Base-by-base conservation (phyloP, 2,888 invertebrate genomes). In the Hyposoter dolosus region DNA sequence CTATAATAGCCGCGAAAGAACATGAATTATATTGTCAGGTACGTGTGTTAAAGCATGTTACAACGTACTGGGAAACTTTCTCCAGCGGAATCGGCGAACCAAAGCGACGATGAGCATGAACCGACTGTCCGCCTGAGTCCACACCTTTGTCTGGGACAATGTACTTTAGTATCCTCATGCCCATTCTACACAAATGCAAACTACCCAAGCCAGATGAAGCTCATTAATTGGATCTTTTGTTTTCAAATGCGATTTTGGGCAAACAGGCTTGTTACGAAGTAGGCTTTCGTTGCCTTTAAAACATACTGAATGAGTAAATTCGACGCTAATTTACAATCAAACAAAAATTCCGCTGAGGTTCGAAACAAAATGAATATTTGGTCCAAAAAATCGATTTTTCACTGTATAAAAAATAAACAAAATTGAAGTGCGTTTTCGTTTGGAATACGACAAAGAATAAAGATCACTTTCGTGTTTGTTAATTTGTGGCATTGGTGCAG, bases 81-180 rank as follows among this genome's bases (percentile, higher is more conserved):
- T 87, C 91, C 88, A 83, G 87, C 89, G 84, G 88, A 88, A 89
- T 90, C 91, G 91, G 88, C 90, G 88, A 87, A 91, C 88, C 90
- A 90, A 89, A 88, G 87, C 90, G 89, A 89, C 87, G 90, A 87
- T 87, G 87, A 83, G 83, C 75, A 75, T 82, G 40, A 60, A 60
- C 63, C 65, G 71, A 28, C 85, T 69, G 75, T 65, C 69, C 71
- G 78, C 43, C 72, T 32, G 63, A 50, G n/a, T 53, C 47, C 72
- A 56, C 47, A 45, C 72, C 35, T 47, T 50, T 32, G 15, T 65
- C 53, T 40, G 4, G 32, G 15, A 28, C 3, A 15, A 12, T 28
- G 28, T 28, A 28, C 28, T 60, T 60, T 6, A 4, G 28, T 17
- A 60, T 60, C 28, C 60, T 53, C 19, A 12, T 60, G 28, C 5